Base-by-base conservation (phyloP, 37 sponge, comb jelly and placozoan genomes). In the Spongilla lacustris region DNA sequence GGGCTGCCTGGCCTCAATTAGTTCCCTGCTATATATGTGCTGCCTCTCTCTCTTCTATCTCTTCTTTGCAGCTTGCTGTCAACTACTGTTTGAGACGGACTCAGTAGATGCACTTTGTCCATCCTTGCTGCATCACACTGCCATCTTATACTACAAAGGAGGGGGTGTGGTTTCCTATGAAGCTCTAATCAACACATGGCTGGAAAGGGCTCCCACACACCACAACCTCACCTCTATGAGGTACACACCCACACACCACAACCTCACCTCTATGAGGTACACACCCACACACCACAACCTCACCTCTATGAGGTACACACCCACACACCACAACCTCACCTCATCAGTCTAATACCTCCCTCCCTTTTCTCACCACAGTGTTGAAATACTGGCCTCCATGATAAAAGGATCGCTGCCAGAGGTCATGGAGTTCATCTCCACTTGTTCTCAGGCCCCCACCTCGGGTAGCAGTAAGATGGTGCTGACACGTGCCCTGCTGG, bases 171-270 rank as follows among this genome's bases (percentile, higher is more conserved):
- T 94, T 49, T 30, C 86, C 2, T 85, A 41, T 49, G 49, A 82
- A 38, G 82, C 81, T 17, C 19, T 94, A 2, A 74, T 91, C 22
- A 76, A 88, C 25, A 85, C 78, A 6, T 94, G 95, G 95, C 58
- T 94, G 38, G 93, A 94, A 22, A 88, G 74, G 41, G 92, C 89
- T 66, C 84, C 85, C 30, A 85, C 82, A 14, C 85, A 85, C 19
- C 95, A 94, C 71, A 87, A 88, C 69, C 79, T 94, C 36, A 87
- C 81, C 70, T 66, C 83, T 28, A 73, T 76, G 66, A 77, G 91
- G 94, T 93, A 69, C 36, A 79, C 74, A 72, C 32, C 22, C 27
- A 24, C 28, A 2, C 46, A 75, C 22, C n/a, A 10, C 22, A 46
- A 76, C 12, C 21, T 6, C 66, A 48, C 25, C 66, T 32, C 28